phyloP scores from a whole-genome alignment of 2,113 vertebrate species.

The Triplophysa rosa region DNA sequence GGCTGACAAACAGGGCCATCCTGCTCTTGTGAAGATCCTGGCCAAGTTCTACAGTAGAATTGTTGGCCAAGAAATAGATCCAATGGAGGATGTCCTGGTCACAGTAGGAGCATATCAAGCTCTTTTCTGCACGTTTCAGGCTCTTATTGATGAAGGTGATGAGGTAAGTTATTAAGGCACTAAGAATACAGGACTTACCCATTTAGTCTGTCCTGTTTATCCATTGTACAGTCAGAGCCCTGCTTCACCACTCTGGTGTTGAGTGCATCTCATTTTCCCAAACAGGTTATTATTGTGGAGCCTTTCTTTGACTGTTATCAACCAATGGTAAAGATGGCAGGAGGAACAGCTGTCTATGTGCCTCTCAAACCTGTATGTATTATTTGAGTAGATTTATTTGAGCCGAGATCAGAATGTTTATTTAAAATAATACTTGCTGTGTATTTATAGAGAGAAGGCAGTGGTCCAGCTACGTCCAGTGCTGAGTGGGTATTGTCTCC shows the following conservation, averaged over 20 bases:
- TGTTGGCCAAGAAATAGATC: slow-evolving; percentile 80
- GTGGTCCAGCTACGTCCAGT: slow-evolving; percentile 72
- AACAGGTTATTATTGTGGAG: slow-evolving; percentile 93
- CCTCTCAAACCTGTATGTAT: slow-evolving; percentile 83
- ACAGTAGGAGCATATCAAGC: slow-evolving; percentile 91
- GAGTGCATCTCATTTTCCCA: neutral
- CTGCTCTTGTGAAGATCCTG: slow-evolving; percentile 80
- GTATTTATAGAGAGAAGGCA: slow-evolving; percentile 68
- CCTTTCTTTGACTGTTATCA: slow-evolving; percentile 96
- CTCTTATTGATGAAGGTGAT: slow-evolving; percentile 86
- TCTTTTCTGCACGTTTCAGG: slow-evolving; percentile 89
- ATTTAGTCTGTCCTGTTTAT: too few relatives aligned
- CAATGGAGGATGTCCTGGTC: slow-evolving; percentile 84
- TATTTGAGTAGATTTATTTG: neutral
- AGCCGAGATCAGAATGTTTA: neutral
- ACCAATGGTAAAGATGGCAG: slow-evolving; percentile 88
- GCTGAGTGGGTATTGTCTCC: slow-evolving; percentile 84
- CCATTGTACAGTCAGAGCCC: too few relatives aligned
- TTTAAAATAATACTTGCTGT: neutral
- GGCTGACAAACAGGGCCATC: slow-evolving; percentile 81
- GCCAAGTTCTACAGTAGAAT: slow-evolving; percentile 84
- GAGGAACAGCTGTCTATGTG: slow-evolving; percentile 83
- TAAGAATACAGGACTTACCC: too few relatives aligned
- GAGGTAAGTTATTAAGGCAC: slow-evolving; percentile 75
- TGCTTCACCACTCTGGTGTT: neutral